Evolutionary conservation across 2,888 invertebrate species (phyloP).

Genomic region (Noctuana brunneofusca): DNA sequence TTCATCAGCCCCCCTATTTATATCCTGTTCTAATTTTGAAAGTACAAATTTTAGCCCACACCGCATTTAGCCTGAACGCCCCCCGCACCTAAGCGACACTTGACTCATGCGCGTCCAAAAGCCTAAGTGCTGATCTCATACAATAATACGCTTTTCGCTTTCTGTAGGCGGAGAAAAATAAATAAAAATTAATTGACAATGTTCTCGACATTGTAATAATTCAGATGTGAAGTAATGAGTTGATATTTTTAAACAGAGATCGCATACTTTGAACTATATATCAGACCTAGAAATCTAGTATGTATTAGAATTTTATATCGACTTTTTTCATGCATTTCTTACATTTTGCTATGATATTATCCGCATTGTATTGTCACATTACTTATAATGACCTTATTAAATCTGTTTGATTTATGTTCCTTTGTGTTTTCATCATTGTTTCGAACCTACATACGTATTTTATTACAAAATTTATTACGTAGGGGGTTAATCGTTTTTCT

Average conservation of each 20-base stretch:
- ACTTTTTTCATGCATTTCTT: constrained; percentile 13
- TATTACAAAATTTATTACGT: constrained; percentile 22
- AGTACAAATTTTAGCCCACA: constrained; percentile 54
- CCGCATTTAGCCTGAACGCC: constrained; percentile 54
- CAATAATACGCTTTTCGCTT: constrained; percentile 6
- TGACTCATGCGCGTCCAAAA: constrained; percentile 37
- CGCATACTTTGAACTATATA: constrained; percentile 35
- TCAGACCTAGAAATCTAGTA: constrained; percentile 13
- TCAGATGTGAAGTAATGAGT: neutral
- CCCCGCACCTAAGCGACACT: constrained; percentile 32
- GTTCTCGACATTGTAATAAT: neutral
- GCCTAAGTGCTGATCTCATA: constrained; percentile 21
- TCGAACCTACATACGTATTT: constrained; percentile 12
- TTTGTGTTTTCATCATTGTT: constrained; percentile 27
- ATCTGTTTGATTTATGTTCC: constrained; percentile 24
- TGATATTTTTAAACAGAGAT: constrained; percentile 27
- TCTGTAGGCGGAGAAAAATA: neutral
- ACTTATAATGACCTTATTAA: constrained; percentile 26
- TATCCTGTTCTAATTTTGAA: constrained; percentile 69
- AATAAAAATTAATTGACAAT: too few relatives aligned
- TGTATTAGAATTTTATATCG: constrained; percentile 20
- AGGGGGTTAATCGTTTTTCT: constrained; percentile 8
- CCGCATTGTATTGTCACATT: constrained; percentile 38
- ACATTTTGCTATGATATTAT: constrained; percentile 35
- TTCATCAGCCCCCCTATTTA: constrained; percentile 64